phyloP scores from a whole-genome alignment of 2,113 vertebrate genomes.

The Peromyscus californicus region DNA sequence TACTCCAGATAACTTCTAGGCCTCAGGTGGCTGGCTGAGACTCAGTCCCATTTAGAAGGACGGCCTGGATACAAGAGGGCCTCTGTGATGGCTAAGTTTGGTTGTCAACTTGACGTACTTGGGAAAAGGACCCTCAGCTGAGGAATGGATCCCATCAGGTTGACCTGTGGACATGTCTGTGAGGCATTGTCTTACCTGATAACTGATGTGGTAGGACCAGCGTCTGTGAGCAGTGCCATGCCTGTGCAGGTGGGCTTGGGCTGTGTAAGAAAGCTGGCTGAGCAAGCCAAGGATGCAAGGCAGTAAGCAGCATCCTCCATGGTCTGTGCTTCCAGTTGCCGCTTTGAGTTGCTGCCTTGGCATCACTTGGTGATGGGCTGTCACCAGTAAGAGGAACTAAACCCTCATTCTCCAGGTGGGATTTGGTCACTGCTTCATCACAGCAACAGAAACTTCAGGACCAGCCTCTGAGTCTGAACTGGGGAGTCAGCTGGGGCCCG shows the following conservation, averaged over 20 bases:
- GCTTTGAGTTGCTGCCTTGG: background rate
- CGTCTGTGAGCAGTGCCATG: background rate
- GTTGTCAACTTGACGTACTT: background rate
- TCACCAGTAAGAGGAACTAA: background rate
- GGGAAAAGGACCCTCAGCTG: background rate
- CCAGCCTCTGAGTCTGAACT: background rate
- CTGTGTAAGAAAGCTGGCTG: background rate
- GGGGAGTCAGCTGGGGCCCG: background rate
- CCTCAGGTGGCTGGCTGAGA: background rate
- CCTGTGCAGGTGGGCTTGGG: too few relatives aligned
- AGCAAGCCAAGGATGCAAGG: background rate
- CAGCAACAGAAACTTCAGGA: background rate
- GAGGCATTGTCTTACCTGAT: background rate
- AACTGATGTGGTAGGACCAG: background rate
- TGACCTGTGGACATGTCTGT: background rate
- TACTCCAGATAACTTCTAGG: background rate
- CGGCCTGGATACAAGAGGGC: background rate
- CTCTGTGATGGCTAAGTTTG: background rate
- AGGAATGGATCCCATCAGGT: background rate
- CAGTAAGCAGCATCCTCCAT: background rate
- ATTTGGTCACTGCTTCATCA: background rate
- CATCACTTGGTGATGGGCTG: background rate
- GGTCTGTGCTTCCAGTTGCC: background rate
- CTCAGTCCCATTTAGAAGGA: background rate
- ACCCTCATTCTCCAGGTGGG: background rate